Percentiles rank a stretch among this genome's conserved stretches.
Conservation (phyloP, 1,140 invertebrate genomes). For the Aphaenogaster floridana region DNA sequence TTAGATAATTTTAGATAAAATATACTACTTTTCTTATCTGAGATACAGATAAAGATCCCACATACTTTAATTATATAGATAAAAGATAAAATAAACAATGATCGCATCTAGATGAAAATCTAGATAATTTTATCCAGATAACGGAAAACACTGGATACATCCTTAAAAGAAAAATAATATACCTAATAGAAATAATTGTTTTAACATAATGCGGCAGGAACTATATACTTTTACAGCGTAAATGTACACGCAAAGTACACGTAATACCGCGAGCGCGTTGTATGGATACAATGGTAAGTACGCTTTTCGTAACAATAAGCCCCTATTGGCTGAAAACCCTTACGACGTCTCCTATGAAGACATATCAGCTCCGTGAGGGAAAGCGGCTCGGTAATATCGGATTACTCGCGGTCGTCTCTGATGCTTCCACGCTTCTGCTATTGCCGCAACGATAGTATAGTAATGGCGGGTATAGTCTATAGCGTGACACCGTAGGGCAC, state of each 20-base stretch:
- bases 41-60: too few species aligned
- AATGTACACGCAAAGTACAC: constrained; percentile 21
- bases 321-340: constrained; percentile 69
- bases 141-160: too few species aligned
- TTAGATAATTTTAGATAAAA: too few species aligned
- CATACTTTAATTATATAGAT: too few species aligned
- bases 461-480: constrained; percentile 65
- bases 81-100: too few species aligned
- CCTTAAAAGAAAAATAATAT: background rate
- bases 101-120: too few species aligned
- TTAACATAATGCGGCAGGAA: constrained; percentile 4
- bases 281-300: constrained; percentile 51
- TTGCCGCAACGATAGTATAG: constrained; percentile 66
- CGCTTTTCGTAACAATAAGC: constrained; percentile 61
- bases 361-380: constrained; percentile 68
- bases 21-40: too few species aligned
- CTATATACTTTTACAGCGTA: background rate
- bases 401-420: constrained; percentile 78
- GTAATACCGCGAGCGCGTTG: constrained; percentile 42
- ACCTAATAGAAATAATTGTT: constrained; percentile 23
- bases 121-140: too few species aligned
- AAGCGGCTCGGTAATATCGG: constrained; percentile 82
- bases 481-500: constrained; percentile 46
- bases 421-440: constrained; percentile 67
- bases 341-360: constrained; percentile 66